Base-by-base conservation (phyloP, 2,888 invertebrate genomes). In the Philaethria dido region DNA sequence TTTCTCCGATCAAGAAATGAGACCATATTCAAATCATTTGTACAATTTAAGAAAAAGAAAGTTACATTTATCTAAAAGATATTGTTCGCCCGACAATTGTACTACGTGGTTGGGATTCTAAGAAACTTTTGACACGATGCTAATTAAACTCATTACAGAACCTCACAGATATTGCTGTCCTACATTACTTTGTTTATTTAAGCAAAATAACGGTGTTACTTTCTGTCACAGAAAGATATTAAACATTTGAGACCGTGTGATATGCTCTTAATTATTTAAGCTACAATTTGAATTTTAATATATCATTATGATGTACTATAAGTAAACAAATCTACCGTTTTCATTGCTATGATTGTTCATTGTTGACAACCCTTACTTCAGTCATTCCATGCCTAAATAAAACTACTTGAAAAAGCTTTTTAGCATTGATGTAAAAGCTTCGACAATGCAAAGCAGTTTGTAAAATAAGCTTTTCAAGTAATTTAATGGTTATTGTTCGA, bases 131-230 rank as follows among this genome's bases (percentile, higher is more conserved):
- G 64, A 67, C 67, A 59, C 25, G 57, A 60, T 36, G 63, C 64
- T 69, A 67, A 67, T 69, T 69, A 61, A 62, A 69, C 64, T 64
- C 64, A 69, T 69, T 67, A 64, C 57, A 42, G 22, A 61, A 54
- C 55, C 44, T 42, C 55, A 55, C 57, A 50, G 48, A 62, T 67
- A 45, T 63, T 52, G 29, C 60, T 60, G 45, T 52, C 36, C 54
- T 5, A 62, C 62, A 62, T 60, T 44, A 52, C 44, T 42, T 61
- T 69, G 67, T 69, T 69, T 67, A 61, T 64, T 64, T 64, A 48
- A 55, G 22, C 14, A 66, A 48, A 33, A 44, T 42, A 69, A 65
- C 45, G 44, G 50, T 57, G 44, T 36, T 16, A 33, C 18, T 45
- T 16, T 60, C 14, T 45, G 29, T 60, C 45, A 45, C 18, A 45